Evolutionary conservation across 2,888 invertebrate species (phyloP), one percentile per base, ranked within the genome.

Genomic region (Drosophila diplacantha): DNA sequence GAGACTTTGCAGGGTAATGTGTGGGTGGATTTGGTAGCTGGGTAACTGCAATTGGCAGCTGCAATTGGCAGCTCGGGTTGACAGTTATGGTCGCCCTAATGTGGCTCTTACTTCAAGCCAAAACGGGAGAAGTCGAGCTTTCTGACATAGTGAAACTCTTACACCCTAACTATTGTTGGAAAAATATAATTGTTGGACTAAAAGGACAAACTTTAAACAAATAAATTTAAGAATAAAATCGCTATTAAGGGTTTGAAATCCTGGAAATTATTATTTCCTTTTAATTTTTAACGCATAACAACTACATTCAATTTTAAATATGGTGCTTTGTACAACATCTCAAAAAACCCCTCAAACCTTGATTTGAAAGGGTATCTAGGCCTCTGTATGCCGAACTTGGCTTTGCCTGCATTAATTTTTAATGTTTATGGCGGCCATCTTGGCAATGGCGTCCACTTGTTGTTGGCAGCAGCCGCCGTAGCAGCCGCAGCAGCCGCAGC

Each of bases 361-460:
- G 22, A 39, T 22, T 18, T 1, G 35, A 37, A 50, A 57, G 64
- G 24, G 56, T 49, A 57, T 59, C 20, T 18, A 37, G 5, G 12
- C n/a, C 31, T 44, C 38, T 38, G 9, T 7, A 16, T 43, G 55
- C 63, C 16, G 24, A 20, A 3, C 9, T 49, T 43, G 39, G 32
- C 35, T 43, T 46, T 46, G 31, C 44, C 14, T 53, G 73, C 75
- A 77, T 80, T 74, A 75, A 81, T 79, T 73, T 81, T 74, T 73
- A 69, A 82, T 82, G 80, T 77, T 79, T 79, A 79, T 82, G 83
- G 80, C 83, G 69, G 80, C 80, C 80, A 81, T 81, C 78, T 81
- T 81, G 75, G 76, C 75, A 84, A 82, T 81, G 81, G 76, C 78
- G 76, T 73, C 78, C 84, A 76, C 80, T 78, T 78, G 80, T 75